Evolutionary conservation across 2,888 invertebrate species (phyloP), one percentile per base, ranked within the genome.

Genomic region (Pomacea canaliculata): DNA sequence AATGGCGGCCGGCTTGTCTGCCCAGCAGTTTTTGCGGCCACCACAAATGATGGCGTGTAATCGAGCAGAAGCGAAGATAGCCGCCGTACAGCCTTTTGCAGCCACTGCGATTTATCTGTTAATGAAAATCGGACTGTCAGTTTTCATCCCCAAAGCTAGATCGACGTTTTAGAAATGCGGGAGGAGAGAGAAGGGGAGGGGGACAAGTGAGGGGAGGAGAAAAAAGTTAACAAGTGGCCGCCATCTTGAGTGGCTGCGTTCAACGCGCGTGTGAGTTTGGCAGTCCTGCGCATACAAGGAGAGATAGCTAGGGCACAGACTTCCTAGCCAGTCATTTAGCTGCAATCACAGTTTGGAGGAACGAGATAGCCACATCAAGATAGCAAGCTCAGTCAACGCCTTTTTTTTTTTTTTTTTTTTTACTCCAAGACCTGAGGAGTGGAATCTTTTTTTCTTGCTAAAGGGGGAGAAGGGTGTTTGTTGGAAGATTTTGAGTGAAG

Each of bases 41-140:
- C 69, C 60, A 68, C 62, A 69, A 74, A 68, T 69, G 74, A 74
- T 74, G 74, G 74, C 46, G 69, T 74, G 68, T 69, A 74, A 74
- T 74, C 74, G 69, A 69, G 74, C 74, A 74, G 74, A 74, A 74
- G 74, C 23, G 69, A 46, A 23, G 69, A 62, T 69, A 62, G 49
- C 69, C 59, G 62, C 48, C 51, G 74, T 74, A 69, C 60, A 62
- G 74, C 74, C 74, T 74, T 69, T 62, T 74, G 68, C 69, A 68
- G 74, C 74, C 68, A 62, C 69, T 46, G 27, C 69, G 56, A 74
- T 74, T 74, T 74, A 74, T 74, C 74, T 74, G 67, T 68, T 74
- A 74, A 74, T 74, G 74, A 74, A 74, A 74, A 74, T 74, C 74
- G 63, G 69, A 48, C 69, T 69, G 74, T 69, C 69, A 69, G 69